phyloP scores from a whole-genome alignment of 2,888 invertebrate genomes.

The Eupithecia exiguata region DNA sequence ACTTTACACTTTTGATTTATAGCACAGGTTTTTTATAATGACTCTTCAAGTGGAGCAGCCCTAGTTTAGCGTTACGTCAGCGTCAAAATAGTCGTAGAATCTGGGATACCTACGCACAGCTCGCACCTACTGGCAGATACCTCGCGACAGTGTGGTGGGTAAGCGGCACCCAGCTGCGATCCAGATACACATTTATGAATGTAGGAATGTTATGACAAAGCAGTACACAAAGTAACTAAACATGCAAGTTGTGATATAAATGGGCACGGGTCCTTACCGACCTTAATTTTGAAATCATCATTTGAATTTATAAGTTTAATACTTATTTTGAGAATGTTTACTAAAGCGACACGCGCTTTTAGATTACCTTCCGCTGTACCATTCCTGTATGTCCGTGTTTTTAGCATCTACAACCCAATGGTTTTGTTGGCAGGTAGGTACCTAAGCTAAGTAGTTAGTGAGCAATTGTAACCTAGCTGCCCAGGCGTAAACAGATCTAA shows the following conservation, averaged over 20 bases:
- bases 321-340: too few relatives aligned
- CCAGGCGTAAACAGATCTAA: too few relatives aligned
- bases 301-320: too few relatives aligned
- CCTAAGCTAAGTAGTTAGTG: too few relatives aligned
- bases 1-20: conserved; percentile 4
- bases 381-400: too few relatives aligned
- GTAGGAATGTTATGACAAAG: background rate
- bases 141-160: conserved; percentile 66
- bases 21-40: background rate
- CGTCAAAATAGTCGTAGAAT: conserved; percentile 49
- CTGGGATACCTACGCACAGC: conserved; percentile 66
- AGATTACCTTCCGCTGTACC: too few relatives aligned
- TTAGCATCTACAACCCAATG: too few relatives aligned
- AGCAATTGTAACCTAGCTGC: too few relatives aligned
- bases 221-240: background rate
- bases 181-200: background rate
- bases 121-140: conserved; percentile 55
- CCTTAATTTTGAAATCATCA: too few relatives aligned
- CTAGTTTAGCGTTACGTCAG: conserved; percentile 52
- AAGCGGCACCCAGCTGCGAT: conserved; percentile 53
- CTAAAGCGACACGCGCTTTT: too few relatives aligned
- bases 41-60: conserved; percentile 24
- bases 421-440: too few relatives aligned
- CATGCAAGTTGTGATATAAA: background rate
- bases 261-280: background rate